Base-by-base conservation (phyloP, 1,140 invertebrate species). In the Euglossa dilemma region DNA sequence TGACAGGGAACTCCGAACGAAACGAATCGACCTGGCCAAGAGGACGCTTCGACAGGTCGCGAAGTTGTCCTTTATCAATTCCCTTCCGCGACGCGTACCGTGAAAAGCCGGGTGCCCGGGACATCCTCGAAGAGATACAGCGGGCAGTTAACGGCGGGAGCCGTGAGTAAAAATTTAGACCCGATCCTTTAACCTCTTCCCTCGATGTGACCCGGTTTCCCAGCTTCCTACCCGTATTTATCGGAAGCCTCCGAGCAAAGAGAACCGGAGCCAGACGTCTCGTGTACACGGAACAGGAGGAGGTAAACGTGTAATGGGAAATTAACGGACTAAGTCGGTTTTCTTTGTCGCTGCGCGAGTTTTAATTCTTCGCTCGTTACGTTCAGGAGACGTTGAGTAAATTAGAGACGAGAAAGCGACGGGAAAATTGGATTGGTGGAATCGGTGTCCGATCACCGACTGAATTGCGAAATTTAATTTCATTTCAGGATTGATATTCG, bases 111-210 rank as follows among this genome's bases (percentile, higher is more conserved):
- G 6, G 66, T 23, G 14, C 14, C 25, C 6, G 36, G 61, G 43
- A 25, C 16, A 1, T 73, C 16, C 23, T 45, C 43, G 43, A 45
- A n/a, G 43, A 75, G 70, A 78, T 45, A 23, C 23, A 16, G 23
- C 25, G 18, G 20, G 59, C 64, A 66, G 52, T 78, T 69, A 56
- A 52, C 45, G 45, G 43, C 20, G 52, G 61, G 61, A 12, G 45
- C n/a, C n/a, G 20, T 23, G 20, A 80, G 56, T 45, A 71, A 61
- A 72, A 80, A 72, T 80, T 80, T 78, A 11, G 43, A 56, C 18
- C 11, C 52, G 3, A 80, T 71, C 67, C 61, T 80, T 80, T 63
- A 80, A 80, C 78, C 43, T 57, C 11, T 14, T 14, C 9, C n/a
- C n/a, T n/a, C 6, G 0, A 9, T 73, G 52, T 80, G 78, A 23